Percentiles rank a stretch among this genome's conserved stretches.
Conservation (phyloP, 2,797 vertebrate species). For the Hirundo rustica region DNA sequence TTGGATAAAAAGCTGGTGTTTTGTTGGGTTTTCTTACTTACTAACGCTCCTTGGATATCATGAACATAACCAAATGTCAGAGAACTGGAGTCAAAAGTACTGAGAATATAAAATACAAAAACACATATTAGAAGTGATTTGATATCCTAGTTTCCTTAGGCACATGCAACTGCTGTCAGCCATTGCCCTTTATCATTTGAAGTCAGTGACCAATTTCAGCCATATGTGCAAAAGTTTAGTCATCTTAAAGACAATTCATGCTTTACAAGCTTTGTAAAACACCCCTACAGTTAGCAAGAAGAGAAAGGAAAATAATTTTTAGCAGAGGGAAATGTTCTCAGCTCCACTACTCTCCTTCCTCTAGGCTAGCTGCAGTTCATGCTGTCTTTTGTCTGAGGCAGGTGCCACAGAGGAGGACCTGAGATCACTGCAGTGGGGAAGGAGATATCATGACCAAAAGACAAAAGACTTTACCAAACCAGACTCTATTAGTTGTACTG, state of each 20-base stretch:
- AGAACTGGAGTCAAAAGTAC: neutral
- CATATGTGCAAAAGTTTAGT: neutral
- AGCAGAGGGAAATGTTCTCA: neutral
- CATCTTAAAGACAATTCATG: neutral
- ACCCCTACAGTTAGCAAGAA: neutral
- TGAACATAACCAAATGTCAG: neutral
- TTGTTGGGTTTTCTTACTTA: neutral
- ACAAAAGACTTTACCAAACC: neutral
- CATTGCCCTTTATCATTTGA: neutral
- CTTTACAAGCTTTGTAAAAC: neutral
- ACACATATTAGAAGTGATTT: rapidly evolving
- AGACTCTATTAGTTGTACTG: neutral
- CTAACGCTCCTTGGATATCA: neutral
- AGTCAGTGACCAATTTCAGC: neutral
- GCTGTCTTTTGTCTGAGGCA: neutral
- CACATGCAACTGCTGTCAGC: neutral
- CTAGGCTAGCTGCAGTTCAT: neutral
- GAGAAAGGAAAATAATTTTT: neutral
- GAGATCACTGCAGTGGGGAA: neutral
- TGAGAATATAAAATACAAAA: neutral
- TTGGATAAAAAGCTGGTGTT: neutral
- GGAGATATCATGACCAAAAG: neutral
- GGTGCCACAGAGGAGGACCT: neutral
- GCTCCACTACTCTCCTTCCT: neutral
- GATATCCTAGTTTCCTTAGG: neutral